Evolutionary conservation across 1,140 invertebrate species (phyloP).

Genomic region (Oedothorax gibbosus): DNA sequence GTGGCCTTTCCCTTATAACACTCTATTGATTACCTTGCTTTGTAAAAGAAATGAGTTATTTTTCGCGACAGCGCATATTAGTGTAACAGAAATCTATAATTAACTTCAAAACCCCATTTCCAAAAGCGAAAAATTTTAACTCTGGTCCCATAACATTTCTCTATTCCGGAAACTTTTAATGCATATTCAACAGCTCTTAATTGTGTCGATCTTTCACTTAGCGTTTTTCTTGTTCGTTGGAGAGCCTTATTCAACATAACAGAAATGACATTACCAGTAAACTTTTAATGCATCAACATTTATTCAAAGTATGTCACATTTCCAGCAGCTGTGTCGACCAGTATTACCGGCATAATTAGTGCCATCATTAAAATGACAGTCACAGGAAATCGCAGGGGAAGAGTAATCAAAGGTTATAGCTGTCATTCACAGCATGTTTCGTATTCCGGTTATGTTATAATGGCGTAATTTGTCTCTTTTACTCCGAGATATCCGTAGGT

Average conservation of each 20-base stretch:
- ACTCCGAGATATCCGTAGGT: neutral
- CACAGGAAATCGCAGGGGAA: slow-evolving; percentile 36
- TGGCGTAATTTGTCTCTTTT: slow-evolving; percentile 49
- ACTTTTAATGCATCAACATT: slow-evolving; percentile 47
- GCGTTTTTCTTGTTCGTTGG: neutral
- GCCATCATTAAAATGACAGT: slow-evolving; percentile 51
- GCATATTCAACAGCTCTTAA: slow-evolving; percentile 46
- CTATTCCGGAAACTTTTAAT: slow-evolving; percentile 4
- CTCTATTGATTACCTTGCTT: no score
- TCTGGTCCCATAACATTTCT: neutral
- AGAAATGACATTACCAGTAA: neutral
- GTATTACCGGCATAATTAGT: slow-evolving; percentile 33
- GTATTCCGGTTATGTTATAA: slow-evolving; percentile 44
- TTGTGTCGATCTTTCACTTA: slow-evolving; percentile 19
- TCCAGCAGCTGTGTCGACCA: neutral
- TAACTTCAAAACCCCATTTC: slow-evolving; percentile 5
- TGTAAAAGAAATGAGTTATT: no score
- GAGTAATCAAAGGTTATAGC: slow-evolving; percentile 58
- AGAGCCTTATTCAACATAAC: neutral
- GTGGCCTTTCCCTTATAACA: no score
- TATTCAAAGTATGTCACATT: slow-evolving; percentile 41
- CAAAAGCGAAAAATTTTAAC: slow-evolving; percentile 30
- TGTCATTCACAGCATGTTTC: slow-evolving; percentile 57
- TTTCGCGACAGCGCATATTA: neutral
- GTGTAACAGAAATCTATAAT: slow-evolving; percentile 25